Evolutionary conservation across 92 coral and sea anemone species (phyloP).

Genomic region (Epizoanthus scotinus): DNA sequence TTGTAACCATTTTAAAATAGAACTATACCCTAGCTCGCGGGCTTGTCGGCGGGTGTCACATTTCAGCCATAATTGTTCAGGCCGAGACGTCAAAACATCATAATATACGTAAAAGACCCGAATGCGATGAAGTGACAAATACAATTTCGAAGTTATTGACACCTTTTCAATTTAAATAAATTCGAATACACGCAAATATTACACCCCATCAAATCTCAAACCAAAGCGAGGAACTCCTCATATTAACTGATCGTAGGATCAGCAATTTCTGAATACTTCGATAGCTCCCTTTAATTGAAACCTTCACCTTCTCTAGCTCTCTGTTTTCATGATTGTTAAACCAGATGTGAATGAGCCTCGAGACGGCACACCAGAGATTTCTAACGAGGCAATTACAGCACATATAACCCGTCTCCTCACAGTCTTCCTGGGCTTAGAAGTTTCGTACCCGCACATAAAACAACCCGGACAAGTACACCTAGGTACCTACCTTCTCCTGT

Average conservation of each 20-base stretch:
- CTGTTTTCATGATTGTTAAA: conserved; percentile 41
- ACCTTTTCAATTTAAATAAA: conserved; percentile 8
- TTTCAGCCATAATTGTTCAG: conserved; percentile 2
- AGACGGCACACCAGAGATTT: not conserved
- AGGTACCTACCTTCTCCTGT: conserved; percentile 55
- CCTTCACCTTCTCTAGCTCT: conserved; percentile 58
- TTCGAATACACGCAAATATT: not conserved
- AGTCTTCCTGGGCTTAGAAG: not conserved
- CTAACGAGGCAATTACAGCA: conserved; percentile 3
- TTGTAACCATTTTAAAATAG: not conserved
- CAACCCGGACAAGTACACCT: not conserved
- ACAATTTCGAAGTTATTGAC: not conserved
- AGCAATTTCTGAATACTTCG: conserved; percentile 16
- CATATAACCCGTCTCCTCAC: not conserved
- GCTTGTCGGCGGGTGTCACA: not conserved
- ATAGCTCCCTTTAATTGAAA: conserved; percentile 32
- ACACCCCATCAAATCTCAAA: not conserved
- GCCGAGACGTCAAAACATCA: conserved; percentile 5
- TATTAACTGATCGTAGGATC: not conserved
- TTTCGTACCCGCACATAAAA: not conserved
- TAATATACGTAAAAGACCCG: not conserved
- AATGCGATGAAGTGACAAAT: not conserved
- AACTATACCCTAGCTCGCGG: not conserved
- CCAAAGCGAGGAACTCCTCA: not conserved
- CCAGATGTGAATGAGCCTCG: conserved; percentile 23